Base-by-base conservation (phyloP, 2,797 vertebrate species). In the Arctocebus calabarensis region DNA sequence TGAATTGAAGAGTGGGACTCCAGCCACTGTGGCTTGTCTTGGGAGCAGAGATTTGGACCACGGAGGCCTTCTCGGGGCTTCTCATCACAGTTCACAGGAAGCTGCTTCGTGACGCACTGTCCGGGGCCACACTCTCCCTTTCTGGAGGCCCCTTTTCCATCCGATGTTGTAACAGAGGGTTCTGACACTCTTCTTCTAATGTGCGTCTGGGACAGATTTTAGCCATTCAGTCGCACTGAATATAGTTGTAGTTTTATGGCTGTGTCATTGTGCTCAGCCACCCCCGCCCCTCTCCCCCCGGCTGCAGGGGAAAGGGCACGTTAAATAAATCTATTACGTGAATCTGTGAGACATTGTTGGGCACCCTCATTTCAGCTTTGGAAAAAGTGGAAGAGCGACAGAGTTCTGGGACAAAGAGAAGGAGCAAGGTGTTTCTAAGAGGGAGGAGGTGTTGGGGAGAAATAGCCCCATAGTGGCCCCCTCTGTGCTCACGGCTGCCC, bases 91-190 rank as follows among this genome's bases (percentile, higher is more conserved):
- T 25, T 66, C 45, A n/a, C 25, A 23, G 81, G 57, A 57, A 75
- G 62, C 8, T 7, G 11, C 43, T 2, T 43, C 12, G 23, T 14
- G n/a, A 34, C 45, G 11, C 34, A 34, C 32, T 66, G 71, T 73
- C 48, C 34, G 2, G 29, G 82, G 70, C 32, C 87, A 75, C 1
- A 2, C 61, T 43, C 40, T 94, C 45, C 48, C 29, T 85, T 94
- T 85, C 94, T 92, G 75, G 94, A 94, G 79, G 64, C 92, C 71
- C 29, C 52, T 94, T 97, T 93, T 22, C 71, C 64, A 75, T 90
- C 12, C 6, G 5, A 37, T 77, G 86, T 45, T 95, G 64, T 94
- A 88, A 93, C 92, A 73, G 78, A 62, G 62, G 75, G 66, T 88
- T 64, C 93, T 52, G 84, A 88, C 90, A 62, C 0, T 1, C 62